Conservation (phyloP, 2,888 invertebrate species). For the Nomada goodeniana region DNA sequence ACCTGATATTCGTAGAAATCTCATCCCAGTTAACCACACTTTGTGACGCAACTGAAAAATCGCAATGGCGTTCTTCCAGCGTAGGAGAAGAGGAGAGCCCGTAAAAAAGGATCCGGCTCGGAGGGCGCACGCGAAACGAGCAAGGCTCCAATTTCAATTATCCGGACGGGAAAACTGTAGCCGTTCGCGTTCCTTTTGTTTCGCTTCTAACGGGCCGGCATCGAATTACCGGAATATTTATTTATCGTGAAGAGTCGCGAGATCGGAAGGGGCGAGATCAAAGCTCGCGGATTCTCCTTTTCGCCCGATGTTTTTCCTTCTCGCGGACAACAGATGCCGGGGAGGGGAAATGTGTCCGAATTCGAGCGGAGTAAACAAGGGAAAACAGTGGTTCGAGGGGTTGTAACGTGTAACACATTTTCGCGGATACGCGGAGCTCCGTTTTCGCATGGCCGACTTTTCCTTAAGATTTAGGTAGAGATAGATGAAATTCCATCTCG, state of each 20-base stretch:
- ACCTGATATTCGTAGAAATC: not conserved
- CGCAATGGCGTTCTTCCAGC: slow-evolving; percentile 2
- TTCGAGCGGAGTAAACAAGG: slow-evolving; percentile 41
- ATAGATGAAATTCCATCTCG: not conserved
- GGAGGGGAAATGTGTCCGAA: slow-evolving; percentile 37
- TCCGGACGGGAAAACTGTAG: slow-evolving; percentile 55
- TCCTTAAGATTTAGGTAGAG: too few species aligned
- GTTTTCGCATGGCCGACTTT: too few species aligned
- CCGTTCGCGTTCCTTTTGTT: slow-evolving; percentile 60
- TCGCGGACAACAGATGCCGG: not conserved
- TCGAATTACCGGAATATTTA: slow-evolving; percentile 71
- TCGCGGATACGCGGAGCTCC: too few species aligned
- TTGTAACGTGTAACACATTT: slow-evolving; percentile 17
- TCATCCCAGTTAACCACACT: not conserved
- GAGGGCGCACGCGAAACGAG: slow-evolving; percentile 34
- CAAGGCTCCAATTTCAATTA: slow-evolving; percentile 68
- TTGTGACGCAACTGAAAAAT: slow-evolving; percentile 16
- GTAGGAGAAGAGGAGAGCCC: not conserved
- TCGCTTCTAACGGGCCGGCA: slow-evolving; percentile 61
- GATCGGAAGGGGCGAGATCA: slow-evolving; percentile 47
- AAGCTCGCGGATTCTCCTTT: slow-evolving; percentile 17
- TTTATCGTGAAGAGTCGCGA: slow-evolving; percentile 57
- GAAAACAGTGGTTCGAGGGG: slow-evolving; percentile 27
- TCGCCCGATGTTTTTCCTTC: not conserved
- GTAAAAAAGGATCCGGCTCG: not conserved